Conservation (phyloP, 2,797 vertebrate genomes). For the Sebastolobus altivelis region DNA sequence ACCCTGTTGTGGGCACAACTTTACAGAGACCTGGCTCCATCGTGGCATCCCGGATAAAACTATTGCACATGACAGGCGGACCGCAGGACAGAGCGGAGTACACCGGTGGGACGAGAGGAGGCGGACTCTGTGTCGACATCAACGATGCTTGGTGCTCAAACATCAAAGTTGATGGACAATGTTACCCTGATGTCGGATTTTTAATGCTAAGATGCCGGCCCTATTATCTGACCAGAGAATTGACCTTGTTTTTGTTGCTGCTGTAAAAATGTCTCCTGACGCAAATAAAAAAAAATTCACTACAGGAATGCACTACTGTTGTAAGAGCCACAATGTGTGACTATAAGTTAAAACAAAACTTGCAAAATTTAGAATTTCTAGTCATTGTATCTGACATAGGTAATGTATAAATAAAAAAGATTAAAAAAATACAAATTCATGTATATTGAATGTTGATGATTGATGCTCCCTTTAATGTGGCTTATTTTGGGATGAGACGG, state of each 20-base stretch:
- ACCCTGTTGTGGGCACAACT: background rate
- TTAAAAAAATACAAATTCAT: too few species aligned
- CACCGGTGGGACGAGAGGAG: background rate
- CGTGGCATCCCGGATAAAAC: background rate
- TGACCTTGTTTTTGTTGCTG: background rate
- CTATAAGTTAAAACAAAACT: too few species aligned
- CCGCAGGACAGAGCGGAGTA: background rate
- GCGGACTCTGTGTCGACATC: background rate
- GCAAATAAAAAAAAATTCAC: background rate
- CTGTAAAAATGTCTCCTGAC: background rate
- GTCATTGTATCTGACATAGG: too few species aligned
- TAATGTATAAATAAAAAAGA: too few species aligned
- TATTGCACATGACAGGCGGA: background rate
- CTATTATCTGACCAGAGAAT: background rate
- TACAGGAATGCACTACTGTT: background rate
- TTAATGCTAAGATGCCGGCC: background rate
- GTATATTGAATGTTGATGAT: too few species aligned
- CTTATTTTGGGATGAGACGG: too few species aligned
- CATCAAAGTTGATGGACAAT: background rate
- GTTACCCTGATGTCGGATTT: background rate
- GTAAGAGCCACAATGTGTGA: too few species aligned
- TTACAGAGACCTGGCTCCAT: background rate
- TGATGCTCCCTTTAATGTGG: too few species aligned
- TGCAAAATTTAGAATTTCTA: too few species aligned
- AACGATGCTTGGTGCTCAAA: background rate